Percentiles rank a stretch among this genome's conserved stretches.
Conservation (phyloP, 2,113 vertebrate genomes). For the Calidris pugnax region DNA sequence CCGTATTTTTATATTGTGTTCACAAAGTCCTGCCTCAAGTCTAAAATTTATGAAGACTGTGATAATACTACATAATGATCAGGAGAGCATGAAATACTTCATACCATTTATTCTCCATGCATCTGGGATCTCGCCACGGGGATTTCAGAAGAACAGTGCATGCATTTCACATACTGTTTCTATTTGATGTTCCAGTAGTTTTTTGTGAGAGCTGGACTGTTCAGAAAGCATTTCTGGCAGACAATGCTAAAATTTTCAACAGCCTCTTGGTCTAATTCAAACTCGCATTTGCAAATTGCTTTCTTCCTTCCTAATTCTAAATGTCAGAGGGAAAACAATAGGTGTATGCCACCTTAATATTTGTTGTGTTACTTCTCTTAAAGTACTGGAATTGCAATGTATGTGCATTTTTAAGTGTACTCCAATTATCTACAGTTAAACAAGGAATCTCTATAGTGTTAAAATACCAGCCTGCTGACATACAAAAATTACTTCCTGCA, state of each 20-base stretch:
- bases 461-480: background rate
- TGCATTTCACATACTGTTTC: background rate
- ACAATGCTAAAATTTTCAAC: background rate
- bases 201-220: background rate
- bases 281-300: background rate
- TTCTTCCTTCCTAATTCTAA: constrained; percentile 15
- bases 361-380: background rate
- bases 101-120: background rate
- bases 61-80: constrained; percentile 33
- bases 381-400: background rate
- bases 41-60: constrained; percentile 29
- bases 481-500: background rate
- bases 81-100: background rate
- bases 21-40: background rate
- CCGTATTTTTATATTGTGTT: background rate
- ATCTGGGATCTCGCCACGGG: background rate
- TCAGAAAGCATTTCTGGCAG: constrained; percentile 28
- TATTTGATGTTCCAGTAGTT: background rate
- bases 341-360: background rate
- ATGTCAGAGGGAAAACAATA: constrained; percentile 17
- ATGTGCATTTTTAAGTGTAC: background rate
- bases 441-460: background rate
- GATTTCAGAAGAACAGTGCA: background rate
- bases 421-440: background rate
- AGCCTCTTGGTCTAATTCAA: constrained; percentile 4